Percentiles rank a stretch among this genome's conserved stretches.
phyloP scores from a whole-genome alignment of 2,113 vertebrate species.

The Apodemus sylvaticus region DNA sequence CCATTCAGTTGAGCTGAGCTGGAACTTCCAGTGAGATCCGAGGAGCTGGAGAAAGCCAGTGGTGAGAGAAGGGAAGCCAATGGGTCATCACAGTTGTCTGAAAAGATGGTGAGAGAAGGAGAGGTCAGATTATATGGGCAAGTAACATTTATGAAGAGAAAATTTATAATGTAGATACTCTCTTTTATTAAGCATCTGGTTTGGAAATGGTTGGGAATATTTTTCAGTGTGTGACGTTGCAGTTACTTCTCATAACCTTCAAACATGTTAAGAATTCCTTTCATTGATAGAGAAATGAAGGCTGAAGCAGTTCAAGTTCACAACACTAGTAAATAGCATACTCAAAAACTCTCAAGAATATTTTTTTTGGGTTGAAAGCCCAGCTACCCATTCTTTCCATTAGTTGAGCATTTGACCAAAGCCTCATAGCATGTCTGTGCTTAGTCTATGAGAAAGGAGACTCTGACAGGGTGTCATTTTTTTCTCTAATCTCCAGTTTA shows the following conservation, averaged over 20 bases:
- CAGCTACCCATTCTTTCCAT: background rate
- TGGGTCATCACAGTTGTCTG: constrained; percentile 92
- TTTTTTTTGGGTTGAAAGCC: background rate
- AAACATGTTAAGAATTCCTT: background rate
- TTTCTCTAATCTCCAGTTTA: background rate
- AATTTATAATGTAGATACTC: background rate
- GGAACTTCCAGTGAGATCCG: constrained; percentile 88
- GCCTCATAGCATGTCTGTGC: background rate
- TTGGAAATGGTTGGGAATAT: background rate
- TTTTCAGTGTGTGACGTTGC: background rate
- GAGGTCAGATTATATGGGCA: background rate
- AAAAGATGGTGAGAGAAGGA: constrained; percentile 71
- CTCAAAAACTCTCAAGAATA: background rate
- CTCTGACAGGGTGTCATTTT: background rate
- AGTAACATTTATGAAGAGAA: background rate
- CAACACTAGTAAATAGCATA: background rate
- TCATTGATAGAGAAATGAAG: background rate
- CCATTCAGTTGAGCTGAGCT: constrained; percentile 93
- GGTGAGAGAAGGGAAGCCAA: constrained; percentile 89
- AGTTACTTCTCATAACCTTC: background rate
- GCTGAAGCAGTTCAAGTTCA: background rate
- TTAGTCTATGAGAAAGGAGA: background rate
- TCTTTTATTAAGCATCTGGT: background rate
- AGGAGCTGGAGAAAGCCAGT: constrained; percentile 93
- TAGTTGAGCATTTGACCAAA: background rate